Base-by-base conservation (phyloP, 2,113 vertebrate species). In the Gasterosteus aculeatus region DNA sequence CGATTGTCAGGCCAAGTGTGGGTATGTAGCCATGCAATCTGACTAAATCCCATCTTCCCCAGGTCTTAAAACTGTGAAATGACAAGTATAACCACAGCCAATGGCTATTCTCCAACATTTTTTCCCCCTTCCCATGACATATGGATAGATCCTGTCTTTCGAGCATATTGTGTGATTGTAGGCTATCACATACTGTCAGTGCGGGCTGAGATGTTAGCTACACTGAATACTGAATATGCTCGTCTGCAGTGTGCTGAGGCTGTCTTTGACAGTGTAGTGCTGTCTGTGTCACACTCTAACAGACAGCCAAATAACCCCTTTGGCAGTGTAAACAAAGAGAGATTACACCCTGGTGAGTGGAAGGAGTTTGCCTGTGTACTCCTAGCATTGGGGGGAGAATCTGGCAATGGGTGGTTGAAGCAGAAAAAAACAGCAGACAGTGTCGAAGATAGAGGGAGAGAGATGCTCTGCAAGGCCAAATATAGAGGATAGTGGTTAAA, bases 321-420 rank as follows among this genome's bases (percentile, higher is more conserved):
- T 92, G 91, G 92, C 92, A 91, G 90, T 86, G 86, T 94, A 93
- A 94, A 95, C 91, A 95, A 92, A 94, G 92, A 92, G 87, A 91
- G 90, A 95, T 93, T 93, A 95, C 92, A 92, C 92, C 90, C 93
- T 92, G 88, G 93, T 92, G 93, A 93, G 87, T 87, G 89, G 90
- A 89, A 78, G 89, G 88, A 89, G 92, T 87, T 84, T 91, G 87
- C 81, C 80, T 84, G 87, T 88, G 84, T 83, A 87, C 89, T 89
- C 82, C 74, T 69, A 85, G 86, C 78, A 74, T 63, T 16, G 69
- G 81, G 81, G 78, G 70, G 80, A 87, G 80, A 86, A 86, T 75
- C 85, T 80, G 82, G 87, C 72, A 69, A 87, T 76, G 87, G 85
- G 69, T 85, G 85, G 77, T 61, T 81, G 69, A 82, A 85, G 75